These are phyloP conservation scores for Zaprionus camerounensis DNA, from an alignment of 1,140 invertebrate genomes.

Conservation along the genomic window DNA sequence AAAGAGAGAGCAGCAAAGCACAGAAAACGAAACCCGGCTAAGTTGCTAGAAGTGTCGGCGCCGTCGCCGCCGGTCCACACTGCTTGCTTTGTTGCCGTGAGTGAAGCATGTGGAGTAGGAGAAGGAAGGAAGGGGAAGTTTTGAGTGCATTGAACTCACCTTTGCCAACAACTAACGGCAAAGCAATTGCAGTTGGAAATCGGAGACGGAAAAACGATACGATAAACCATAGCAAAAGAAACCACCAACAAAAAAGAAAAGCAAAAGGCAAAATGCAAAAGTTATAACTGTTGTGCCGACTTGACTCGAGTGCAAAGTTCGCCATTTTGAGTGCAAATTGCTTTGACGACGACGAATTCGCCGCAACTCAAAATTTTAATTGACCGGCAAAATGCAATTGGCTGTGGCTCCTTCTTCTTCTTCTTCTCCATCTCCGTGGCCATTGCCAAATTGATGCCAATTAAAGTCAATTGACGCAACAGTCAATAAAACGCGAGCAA, in stretches of 20 bases:
- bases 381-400: conserved; percentile 51
- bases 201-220: conserved; percentile 28
- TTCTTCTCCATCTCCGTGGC: background rate
- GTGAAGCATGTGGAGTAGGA: background rate
- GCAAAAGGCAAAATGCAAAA: conserved; percentile 19
- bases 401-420: background rate
- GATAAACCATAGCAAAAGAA: conserved; percentile 25
- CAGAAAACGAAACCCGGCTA: conserved; percentile 34
- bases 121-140: background rate
- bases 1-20: conserved; percentile 1
- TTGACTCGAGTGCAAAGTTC: conserved; percentile 40
- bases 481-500: conserved; percentile 37
- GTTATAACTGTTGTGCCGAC: conserved; percentile 28
- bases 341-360: conserved; percentile 30
- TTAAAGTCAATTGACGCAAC: conserved; percentile 64
- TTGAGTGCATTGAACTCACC: conserved; percentile 62
- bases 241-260: conserved; percentile 8
- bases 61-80: background rate
- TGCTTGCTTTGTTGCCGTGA: background rate
- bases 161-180: conserved; percentile 52
- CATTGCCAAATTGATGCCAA: conserved; percentile 58
- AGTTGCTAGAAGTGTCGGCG: conserved; percentile 6
- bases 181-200: conserved; percentile 36
- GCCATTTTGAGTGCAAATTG: conserved; percentile 48
- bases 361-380: conserved; percentile 46